Evolutionary conservation across 2,888 invertebrate species (phyloP).

Genomic region (Metellina segmentata): DNA sequence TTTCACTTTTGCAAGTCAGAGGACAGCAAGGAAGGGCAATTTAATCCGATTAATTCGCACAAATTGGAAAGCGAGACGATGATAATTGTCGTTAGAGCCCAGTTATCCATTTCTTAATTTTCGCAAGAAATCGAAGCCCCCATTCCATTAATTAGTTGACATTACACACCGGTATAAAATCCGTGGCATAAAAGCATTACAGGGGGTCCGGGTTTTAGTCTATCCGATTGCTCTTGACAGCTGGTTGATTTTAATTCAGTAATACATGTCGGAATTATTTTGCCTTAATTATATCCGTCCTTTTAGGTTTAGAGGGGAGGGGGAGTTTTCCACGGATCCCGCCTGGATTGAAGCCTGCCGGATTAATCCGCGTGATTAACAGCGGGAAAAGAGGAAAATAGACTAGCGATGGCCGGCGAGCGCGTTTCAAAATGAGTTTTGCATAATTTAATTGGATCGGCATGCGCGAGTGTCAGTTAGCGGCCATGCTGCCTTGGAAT

Average conservation of each 20-base stretch:
- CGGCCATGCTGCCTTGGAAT: constrained; percentile 25
- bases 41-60: constrained; percentile 39
- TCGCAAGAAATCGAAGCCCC: constrained; percentile 32
- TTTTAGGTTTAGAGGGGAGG: constrained; percentile 1
- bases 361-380: constrained; percentile 65
- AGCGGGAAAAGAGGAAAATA: constrained; percentile 40
- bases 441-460: constrained; percentile 70
- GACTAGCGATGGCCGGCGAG: constrained; percentile 22
- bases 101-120: constrained; percentile 48
- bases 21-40: neutral
- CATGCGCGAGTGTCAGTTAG: constrained; percentile 45
- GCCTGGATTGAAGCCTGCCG: constrained; percentile 47
- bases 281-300: constrained; percentile 56
- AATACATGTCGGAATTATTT: constrained; percentile 55
- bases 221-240: constrained; percentile 11
- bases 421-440: constrained; percentile 64
- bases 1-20: neutral
- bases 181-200: neutral
- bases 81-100: constrained; percentile 19
- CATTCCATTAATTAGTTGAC: constrained; percentile 24
- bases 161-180: neutral
- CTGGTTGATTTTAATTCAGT: constrained; percentile 39
- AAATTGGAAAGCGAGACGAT: constrained; percentile 50
- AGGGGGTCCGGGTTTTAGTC: neutral
- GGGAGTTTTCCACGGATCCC: constrained; percentile 7